phyloP scores from a whole-genome alignment of 2,113 vertebrate species.

The Meles meles region DNA sequence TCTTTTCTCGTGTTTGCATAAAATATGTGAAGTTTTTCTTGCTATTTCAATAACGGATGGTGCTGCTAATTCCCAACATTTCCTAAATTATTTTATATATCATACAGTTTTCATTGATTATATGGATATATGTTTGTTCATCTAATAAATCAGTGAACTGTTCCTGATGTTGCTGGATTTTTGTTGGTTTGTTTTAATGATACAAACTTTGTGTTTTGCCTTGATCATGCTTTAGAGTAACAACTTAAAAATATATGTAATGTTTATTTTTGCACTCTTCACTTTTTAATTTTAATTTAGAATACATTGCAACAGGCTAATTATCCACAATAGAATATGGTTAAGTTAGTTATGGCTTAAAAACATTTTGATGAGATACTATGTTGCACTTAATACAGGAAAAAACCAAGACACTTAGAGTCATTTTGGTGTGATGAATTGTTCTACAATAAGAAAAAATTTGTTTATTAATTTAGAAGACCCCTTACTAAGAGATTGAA shows the following conservation, averaged over 20 bases:
- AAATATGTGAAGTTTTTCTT: constrained; percentile 74
- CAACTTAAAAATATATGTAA: constrained; percentile 40
- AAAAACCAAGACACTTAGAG: not conserved
- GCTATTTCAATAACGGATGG: constrained; percentile 79
- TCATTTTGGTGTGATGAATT: not conserved
- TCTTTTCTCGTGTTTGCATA: constrained; percentile 44
- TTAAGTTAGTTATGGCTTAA: not conserved
- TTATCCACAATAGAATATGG: constrained; percentile 16
- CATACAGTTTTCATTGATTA: constrained; percentile 76
- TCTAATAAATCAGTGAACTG: constrained; percentile 82
- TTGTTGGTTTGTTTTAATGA: constrained; percentile 39
- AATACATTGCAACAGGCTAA: not conserved
- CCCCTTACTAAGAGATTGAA: not conserved
- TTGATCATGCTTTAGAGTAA: constrained; percentile 30
- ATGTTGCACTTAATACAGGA: not conserved
- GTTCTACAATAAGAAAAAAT: not conserved
- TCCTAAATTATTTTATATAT: constrained; percentile 86
- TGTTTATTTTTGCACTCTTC: constrained; percentile 26
- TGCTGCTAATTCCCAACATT: constrained; percentile 80
- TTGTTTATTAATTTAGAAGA: not conserved
- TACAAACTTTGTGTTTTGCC: constrained; percentile 8
- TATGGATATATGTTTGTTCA: constrained; percentile 80
- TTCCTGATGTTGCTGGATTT: constrained; percentile 53
- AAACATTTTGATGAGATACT: constrained; percentile 16
- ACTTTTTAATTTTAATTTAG: constrained; percentile 37